These are phyloP conservation scores for Chromis chromis DNA, from an alignment of 2,797 vertebrate species.

Conservation along the genomic window DNA sequence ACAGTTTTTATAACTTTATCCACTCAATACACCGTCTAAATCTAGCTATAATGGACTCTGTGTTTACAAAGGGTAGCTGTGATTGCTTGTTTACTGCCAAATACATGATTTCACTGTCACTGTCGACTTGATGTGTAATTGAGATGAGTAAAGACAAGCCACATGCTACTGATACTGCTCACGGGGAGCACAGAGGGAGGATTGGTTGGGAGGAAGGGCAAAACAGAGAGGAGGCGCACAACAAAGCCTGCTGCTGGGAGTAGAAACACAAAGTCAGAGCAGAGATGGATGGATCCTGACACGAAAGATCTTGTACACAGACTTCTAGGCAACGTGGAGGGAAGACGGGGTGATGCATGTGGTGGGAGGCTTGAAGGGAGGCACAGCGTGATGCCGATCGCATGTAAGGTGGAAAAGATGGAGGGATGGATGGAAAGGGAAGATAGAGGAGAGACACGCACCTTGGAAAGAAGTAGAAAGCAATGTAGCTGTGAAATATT, in stretches of 20 bases:
- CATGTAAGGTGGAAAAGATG: not conserved
- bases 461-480: not conserved
- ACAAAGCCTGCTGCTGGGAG: constrained; percentile 23
- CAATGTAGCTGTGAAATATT: not conserved
- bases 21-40: constrained; percentile 7
- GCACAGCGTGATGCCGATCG: constrained; percentile 9
- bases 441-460: constrained; percentile 10
- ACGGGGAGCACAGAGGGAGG: constrained; percentile 23
- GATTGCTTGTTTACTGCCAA: constrained; percentile 30
- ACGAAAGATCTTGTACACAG: not conserved
- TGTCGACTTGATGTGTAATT: constrained; percentile 50
- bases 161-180: constrained; percentile 32
- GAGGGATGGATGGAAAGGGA: constrained; percentile 3
- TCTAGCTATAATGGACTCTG: constrained; percentile 10
- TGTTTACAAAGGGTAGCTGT: constrained; percentile 16
- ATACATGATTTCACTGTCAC: constrained; percentile 19
- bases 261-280: not conserved
- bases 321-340: not conserved
- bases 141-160: constrained; percentile 51
- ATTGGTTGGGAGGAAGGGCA: not conserved
- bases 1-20: not conserved
- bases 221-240: constrained; percentile 4
- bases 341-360: not conserved
- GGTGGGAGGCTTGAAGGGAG: constrained; percentile 15
- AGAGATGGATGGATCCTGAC: not conserved